A percentile compares a stretch with the other conserved stretches of the same genome.
Evolutionary conservation across 2,113 vertebrate genomes (phyloP).

Genomic region (Gymnarchus niloticus): DNA sequence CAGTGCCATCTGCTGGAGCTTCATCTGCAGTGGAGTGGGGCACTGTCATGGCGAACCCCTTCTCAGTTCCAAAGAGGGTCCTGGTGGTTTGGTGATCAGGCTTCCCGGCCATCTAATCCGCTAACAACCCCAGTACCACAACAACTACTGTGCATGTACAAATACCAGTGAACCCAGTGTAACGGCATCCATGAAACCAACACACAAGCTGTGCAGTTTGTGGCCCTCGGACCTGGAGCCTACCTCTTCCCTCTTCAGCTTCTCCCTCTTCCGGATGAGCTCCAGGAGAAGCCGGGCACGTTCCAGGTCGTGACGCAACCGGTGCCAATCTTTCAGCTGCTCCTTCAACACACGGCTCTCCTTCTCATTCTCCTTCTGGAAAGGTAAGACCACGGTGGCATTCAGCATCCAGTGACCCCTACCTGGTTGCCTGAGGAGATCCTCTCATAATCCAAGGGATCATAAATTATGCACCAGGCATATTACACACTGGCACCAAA

Average conservation of each 20-base stretch:
- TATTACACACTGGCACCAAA: neutral
- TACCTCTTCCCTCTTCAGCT: conserved; percentile 95
- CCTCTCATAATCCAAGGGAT: neutral
- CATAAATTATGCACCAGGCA: neutral
- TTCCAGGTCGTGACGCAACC: conserved; percentile 93
- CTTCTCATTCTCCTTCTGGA: conserved; percentile 71
- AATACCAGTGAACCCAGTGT: too few relatives aligned
- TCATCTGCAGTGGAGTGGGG: conserved; percentile 65
- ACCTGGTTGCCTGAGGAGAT: neutral
- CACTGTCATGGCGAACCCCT: neutral
- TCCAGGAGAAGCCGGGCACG: conserved; percentile 85
- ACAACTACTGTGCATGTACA: too few relatives aligned
- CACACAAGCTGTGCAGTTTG: too few relatives aligned
- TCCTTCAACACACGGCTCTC: conserved; percentile 81
- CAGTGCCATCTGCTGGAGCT: conserved; percentile 83
- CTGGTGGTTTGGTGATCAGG: too few relatives aligned
- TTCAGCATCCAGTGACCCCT: neutral
- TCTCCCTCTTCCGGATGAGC: conserved; percentile 95
- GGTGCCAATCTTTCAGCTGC: conserved; percentile 94
- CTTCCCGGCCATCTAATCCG: neutral
- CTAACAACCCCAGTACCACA: neutral
- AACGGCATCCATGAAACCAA: too few relatives aligned
- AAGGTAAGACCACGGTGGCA: neutral
- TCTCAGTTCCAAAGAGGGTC: neutral
- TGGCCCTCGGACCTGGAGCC: neutral